Evolutionary conservation across 2,113 vertebrate genomes (phyloP), one percentile per base, ranked within the genome.

Genomic region (Prunella himalayana): DNA sequence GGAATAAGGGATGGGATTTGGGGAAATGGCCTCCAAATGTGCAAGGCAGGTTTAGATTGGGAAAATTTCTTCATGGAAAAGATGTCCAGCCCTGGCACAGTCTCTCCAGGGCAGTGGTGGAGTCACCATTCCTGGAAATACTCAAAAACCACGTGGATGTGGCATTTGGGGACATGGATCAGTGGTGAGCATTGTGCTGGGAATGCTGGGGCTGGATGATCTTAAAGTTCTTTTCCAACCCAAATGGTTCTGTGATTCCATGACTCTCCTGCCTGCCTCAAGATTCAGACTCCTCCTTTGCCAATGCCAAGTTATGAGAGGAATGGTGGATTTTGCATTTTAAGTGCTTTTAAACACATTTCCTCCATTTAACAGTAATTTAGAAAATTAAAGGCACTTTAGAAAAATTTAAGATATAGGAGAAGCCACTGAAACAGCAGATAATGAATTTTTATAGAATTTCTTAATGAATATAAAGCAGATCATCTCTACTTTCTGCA

Each of bases 261-360:
- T 10, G 15, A 41, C 3, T 28, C 13, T 27, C 64, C 57, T 23
- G 39, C 28, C 45, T 15, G 14, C 42, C 20, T 49, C 49, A 18
- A 33, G 41, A 42, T 21, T 39, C 68, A n/a, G 9, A 50, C 14
- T 21, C 45, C 51, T 39, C 37, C 70, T 35, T 45, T 6, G 13
- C 14, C 60, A 30, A 17, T 0, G 11, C n/a, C 0, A 4, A 31
- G 25, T 7, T n/a, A 30, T 0, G 0, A 53, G 9, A 61, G 28
- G 24, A 90, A 49, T 1, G 42, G 14, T 9, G 61, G 24, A 19
- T 41, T 82, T 37, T 8, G 37, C 11, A 44, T 8, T 73, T 44
- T 20, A 21, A 60, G 49, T 23, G 45, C 27, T 92, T 90, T 64
- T 33, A 39, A 51, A 56, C 2, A 22, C 2, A 0, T 10, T 57